Conservation (phyloP, 2,888 invertebrate genomes). For the Gari tellinella region DNA sequence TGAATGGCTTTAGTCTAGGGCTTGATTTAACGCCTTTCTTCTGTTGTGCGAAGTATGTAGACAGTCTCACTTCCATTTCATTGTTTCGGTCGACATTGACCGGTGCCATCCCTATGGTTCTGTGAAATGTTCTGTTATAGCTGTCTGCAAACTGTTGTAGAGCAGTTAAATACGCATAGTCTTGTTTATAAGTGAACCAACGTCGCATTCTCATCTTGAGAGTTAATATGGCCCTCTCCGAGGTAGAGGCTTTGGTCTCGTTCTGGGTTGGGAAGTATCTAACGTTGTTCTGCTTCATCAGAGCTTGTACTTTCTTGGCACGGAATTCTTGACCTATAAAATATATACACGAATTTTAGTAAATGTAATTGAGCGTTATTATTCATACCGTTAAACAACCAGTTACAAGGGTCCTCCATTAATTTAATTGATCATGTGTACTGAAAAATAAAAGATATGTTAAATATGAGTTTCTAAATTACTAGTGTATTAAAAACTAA, state of each 20-base stretch:
- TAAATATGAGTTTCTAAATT: no score
- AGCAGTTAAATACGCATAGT: slow-evolving; percentile 37
- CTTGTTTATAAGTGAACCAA: slow-evolving; percentile 48
- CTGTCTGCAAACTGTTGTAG: slow-evolving; percentile 45
- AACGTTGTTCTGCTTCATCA: slow-evolving; percentile 36
- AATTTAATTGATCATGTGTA: no score
- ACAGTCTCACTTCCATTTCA: slow-evolving; percentile 37
- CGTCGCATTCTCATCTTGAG: slow-evolving; percentile 41
- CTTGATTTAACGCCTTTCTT: neutral
- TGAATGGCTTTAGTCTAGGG: slow-evolving; percentile 31
- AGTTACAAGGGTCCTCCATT: no score
- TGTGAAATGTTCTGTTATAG: slow-evolving; percentile 60
- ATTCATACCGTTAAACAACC: no score
- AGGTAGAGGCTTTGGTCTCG: no score
- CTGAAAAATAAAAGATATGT: no score
- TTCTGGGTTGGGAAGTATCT: slow-evolving; percentile 54
- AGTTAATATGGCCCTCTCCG: slow-evolving; percentile 52
- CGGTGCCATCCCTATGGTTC: slow-evolving; percentile 57
- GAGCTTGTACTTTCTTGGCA: slow-evolving; percentile 46
- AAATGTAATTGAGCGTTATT: neutral
- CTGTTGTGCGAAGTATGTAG: slow-evolving; percentile 31
- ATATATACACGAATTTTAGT: neutral
- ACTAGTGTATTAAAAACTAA: no score
- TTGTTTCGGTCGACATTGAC: slow-evolving; percentile 39
- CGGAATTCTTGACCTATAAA: slow-evolving; percentile 54